Base-by-base conservation (phyloP, 1,140 invertebrate genomes). In the Homarus americanus region DNA sequence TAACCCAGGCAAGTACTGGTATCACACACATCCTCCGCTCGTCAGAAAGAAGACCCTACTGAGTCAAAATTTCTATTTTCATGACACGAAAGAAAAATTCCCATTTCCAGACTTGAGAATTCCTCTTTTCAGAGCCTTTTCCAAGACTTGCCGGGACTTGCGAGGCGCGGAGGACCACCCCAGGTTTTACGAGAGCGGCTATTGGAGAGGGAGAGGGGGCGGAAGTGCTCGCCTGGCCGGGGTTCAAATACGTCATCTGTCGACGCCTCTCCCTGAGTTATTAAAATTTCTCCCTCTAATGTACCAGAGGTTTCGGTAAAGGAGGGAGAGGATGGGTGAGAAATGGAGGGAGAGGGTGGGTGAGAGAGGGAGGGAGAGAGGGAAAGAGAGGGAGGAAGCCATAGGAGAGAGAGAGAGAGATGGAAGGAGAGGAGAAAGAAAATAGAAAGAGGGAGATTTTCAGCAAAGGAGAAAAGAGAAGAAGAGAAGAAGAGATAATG, bases 231-330 rank as follows among this genome's bases (percentile, higher is more conserved):
- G 63, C 9, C 63, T 69, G 63, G 63, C 63, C 12, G 5, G 24
- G n/a, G 63, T 32, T 69, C 63, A 69, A 69, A 69, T 69, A 69
- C 63, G 63, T 69, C 63, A 69, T 69, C n/a, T 0, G 28, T 32
- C 63, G 28, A 69, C 63, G 63, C 63, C 63, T 69, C 63, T 58
- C 20, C 53, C 53, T 58, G 15, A 69, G 63, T 69, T 69, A 69
- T 69, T 69, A 69, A 69, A 69, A 69, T 69, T 69, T 32, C 63
- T 69, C n/a, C n/a, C 63, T 66, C 63, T 69, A 69, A 69, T 69
- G 63, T 32, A 69, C 28, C 63, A 28, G 28, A 28, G n/a, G n/a
- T 49, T 49, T 49, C 24, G 24, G 28, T 28, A n/a, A 58, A 69
- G 28, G 15, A 28, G 63, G 63, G n/a, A 32, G 28, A 32, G 73